These are phyloP conservation scores for Antennarius striatus DNA, from an alignment of 2,113 vertebrate genomes.

Conservation along the genomic window DNA sequence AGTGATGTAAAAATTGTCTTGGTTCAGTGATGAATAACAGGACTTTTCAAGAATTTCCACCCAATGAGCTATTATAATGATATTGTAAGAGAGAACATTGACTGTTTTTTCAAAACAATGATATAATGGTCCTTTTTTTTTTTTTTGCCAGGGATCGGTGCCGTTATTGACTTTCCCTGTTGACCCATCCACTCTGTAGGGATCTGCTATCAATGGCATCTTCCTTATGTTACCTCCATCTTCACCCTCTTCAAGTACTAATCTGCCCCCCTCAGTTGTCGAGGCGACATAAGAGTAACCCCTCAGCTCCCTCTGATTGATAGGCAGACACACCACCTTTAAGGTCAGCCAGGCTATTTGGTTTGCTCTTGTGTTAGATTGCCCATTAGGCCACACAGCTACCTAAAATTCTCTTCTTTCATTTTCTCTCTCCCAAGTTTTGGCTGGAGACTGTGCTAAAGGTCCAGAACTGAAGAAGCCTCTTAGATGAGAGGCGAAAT, in stretches of 20 bases:
- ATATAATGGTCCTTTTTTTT: slow-evolving; percentile 27
- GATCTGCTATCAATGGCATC: slow-evolving; percentile 58
- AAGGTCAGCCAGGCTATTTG: slow-evolving; percentile 73
- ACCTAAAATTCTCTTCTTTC: slow-evolving; percentile 25
- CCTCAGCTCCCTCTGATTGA: slow-evolving; percentile 40
- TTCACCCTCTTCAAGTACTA: slow-evolving; percentile 32
- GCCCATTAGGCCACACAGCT: slow-evolving; percentile 60
- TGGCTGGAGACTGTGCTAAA: slow-evolving; percentile 26
- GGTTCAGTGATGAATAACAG: slow-evolving; percentile 20
- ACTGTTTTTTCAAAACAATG: slow-evolving; percentile 24
- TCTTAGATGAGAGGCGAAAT: too few relatives aligned
- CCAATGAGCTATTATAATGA: slow-evolving; percentile 7
- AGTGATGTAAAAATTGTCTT: slow-evolving; percentile 26
- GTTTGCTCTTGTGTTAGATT: slow-evolving; percentile 68
- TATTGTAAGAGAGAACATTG: slow-evolving; percentile 18
- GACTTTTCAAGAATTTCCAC: slow-evolving; percentile 19
- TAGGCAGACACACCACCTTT: slow-evolving; percentile 53
- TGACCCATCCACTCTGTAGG: slow-evolving; percentile 46
- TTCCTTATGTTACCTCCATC: slow-evolving; percentile 5
- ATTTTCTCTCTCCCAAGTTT: neutral
- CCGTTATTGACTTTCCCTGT: slow-evolving; percentile 44
- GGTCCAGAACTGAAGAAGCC: neutral
- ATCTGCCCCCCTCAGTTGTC: slow-evolving; percentile 48
- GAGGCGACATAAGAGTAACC: slow-evolving; percentile 52
- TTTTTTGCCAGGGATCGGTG: slow-evolving; percentile 20